A percentile compares a stretch with the other conserved stretches of the same genome.
phyloP scores from a whole-genome alignment of 2,113 vertebrate genomes.

The Ceyx cyanopectus region DNA sequence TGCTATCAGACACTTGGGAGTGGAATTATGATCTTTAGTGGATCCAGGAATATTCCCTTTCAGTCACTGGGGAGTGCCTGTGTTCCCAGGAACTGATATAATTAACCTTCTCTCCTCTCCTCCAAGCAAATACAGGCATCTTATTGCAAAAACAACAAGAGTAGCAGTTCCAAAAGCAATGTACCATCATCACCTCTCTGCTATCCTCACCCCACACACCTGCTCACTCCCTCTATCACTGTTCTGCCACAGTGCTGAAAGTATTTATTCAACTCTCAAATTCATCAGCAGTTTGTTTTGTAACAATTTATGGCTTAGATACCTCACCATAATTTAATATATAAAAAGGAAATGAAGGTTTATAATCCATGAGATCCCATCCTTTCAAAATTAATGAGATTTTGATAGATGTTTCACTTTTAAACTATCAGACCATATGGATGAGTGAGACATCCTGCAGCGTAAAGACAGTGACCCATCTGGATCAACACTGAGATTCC shows the following conservation, averaged over 20 bases:
- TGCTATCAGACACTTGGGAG: constrained; percentile 12
- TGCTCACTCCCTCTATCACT: not conserved
- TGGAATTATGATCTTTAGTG: constrained; percentile 13
- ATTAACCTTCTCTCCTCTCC: constrained; percentile 53
- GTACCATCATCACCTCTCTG: constrained; percentile 12
- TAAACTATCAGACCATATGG: not conserved
- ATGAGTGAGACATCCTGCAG: not conserved
- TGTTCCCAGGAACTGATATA: constrained; percentile 53
- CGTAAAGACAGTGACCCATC: not conserved
- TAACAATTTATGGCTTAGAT: constrained; percentile 26
- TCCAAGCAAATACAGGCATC: constrained; percentile 32
- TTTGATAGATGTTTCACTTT: constrained; percentile 43
- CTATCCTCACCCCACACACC: constrained; percentile 4
- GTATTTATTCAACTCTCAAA: not conserved
- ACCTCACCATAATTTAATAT: constrained; percentile 14
- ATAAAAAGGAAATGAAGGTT: constrained; percentile 43
- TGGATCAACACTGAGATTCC: not conserved
- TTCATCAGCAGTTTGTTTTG: constrained; percentile 23
- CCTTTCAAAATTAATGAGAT: constrained; percentile 46
- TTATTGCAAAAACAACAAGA: constrained; percentile 64
- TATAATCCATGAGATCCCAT: constrained; percentile 47
- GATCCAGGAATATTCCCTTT: constrained; percentile 58
- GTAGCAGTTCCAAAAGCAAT: constrained; percentile 24
- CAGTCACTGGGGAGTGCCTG: constrained; percentile 38
- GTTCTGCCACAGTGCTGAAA: not conserved